Evolutionary conservation across 2,113 vertebrate species (phyloP).

Genomic region (Istiophorus platypterus): DNA sequence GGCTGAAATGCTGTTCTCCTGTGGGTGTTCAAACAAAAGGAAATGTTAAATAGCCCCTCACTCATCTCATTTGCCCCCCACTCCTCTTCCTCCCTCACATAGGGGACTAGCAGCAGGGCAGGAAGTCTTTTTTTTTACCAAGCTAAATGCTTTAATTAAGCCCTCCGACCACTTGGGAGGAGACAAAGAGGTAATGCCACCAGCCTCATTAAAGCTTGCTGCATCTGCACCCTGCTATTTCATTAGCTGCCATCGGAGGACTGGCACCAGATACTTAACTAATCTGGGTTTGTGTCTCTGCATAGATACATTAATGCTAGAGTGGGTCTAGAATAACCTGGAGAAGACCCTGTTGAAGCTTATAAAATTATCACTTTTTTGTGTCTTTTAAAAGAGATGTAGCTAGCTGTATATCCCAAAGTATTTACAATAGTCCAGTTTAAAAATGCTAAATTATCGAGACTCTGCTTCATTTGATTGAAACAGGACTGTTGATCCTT

Average conservation of each 20-base stretch:
- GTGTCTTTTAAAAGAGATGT: background rate
- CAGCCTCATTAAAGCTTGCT: slow-evolving; percentile 71
- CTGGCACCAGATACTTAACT: slow-evolving; percentile 34
- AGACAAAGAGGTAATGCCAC: slow-evolving; percentile 70
- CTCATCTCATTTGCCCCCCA: slow-evolving; percentile 49
- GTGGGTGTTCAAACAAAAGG: slow-evolving; percentile 54
- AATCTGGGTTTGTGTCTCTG: slow-evolving; percentile 13
- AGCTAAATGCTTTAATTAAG: slow-evolving; percentile 80
- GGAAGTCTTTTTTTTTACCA: slow-evolving; percentile 71
- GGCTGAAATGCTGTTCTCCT: slow-evolving; percentile 33
- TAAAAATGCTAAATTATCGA: background rate
- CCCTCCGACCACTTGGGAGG: slow-evolving; percentile 66
- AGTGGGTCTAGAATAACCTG: background rate
- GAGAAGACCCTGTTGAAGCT: background rate
- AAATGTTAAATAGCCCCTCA: slow-evolving; percentile 62
- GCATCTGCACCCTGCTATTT: slow-evolving; percentile 57
- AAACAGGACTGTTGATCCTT: background rate
- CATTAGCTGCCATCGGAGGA: slow-evolving; percentile 44
- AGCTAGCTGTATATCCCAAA: background rate
- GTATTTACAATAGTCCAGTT: background rate
- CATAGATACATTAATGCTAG: slow-evolving; percentile 7
- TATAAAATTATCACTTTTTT: background rate
- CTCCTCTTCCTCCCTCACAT: slow-evolving; percentile 44
- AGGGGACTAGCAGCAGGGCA: slow-evolving; percentile 59
- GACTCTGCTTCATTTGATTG: background rate